A percentile compares a stretch with the other conserved stretches of the same genome.
phyloP scores from a whole-genome alignment of 2,113 vertebrate species.

The Taxidea taxus region DNA sequence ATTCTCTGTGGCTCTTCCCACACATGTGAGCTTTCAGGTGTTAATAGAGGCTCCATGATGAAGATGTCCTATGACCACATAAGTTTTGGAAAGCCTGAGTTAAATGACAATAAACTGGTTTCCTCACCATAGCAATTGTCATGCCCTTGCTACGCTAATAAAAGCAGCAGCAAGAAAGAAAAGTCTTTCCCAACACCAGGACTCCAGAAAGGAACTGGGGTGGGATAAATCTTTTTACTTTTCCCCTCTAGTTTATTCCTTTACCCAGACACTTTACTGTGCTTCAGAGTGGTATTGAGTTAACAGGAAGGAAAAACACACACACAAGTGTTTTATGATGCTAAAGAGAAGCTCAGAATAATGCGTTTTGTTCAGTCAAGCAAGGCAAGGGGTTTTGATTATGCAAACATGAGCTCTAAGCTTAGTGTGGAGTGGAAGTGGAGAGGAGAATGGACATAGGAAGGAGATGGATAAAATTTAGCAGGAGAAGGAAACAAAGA shows the following conservation, averaged over 20 bases:
- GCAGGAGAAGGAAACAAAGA: neutral
- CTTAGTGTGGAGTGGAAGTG: neutral
- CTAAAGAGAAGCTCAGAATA: constrained; percentile 35
- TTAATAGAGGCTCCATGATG: neutral
- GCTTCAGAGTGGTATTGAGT: neutral
- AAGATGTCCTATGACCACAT: neutral
- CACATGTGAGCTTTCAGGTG: neutral
- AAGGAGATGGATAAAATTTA: neutral
- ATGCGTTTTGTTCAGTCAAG: constrained; percentile 32
- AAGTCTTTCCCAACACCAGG: neutral
- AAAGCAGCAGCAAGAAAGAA: neutral
- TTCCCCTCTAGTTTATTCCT: neutral
- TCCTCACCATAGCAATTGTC: neutral
- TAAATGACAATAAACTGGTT: neutral
- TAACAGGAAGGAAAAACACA: neutral
- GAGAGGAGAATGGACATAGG: neutral
- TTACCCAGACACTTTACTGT: neutral
- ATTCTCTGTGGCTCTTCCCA: neutral
- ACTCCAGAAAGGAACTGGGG: neutral
- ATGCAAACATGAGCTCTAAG: constrained; percentile 13
- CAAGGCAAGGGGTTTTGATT: constrained; percentile 33
- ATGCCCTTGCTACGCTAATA: neutral
- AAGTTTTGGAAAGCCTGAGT: neutral
- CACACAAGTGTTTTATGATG: constrained; percentile 28
- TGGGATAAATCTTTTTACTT: neutral